Evolutionary conservation across 53 echinoderm and acorn worm genomes (phyloP), one percentile per base, ranked within the genome.

Genomic region (Echinometra lucunter): DNA sequence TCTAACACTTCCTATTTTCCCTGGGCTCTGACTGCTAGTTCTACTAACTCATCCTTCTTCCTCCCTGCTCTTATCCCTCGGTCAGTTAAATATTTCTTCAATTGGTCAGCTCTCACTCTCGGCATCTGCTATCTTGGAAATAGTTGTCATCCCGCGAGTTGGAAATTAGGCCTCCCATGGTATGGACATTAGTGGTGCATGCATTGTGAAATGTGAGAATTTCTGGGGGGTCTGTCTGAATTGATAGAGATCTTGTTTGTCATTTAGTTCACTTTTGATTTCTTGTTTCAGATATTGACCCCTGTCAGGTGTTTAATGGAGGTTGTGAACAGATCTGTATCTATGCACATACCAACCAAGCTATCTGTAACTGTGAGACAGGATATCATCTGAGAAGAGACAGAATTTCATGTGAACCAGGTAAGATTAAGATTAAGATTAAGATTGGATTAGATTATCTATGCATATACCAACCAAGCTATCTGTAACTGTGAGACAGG

Each of bases 301-400:
- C 97, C 0, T 98, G 98, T 53, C 66, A 88, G 0, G 96, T 98
- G 19, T 96, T 97, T 91, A 98, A 98, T 67, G 98, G 98, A 1
- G 95, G 95, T 0, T 98, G 98, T 85, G 97, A 98, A 8, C 98
- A 98, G 92, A 96, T 96, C 38, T 98, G 98, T 95, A 88, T 95
- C 35, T 57, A 94, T 28, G 96, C 96, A 69, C 96, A 96, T 34
- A 89, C 95, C 13, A 98, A 98, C 78, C 96, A 98, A 88, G 98
- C 95, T 4, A 93, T 96, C 63, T 98, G 98, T 55, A 92, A 88
- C 49, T 98, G 97, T 92, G 93, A 94, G 13, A 82, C 92, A 34
- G 98, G 98, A 1, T 96, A 97, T 93, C 37, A 94, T 87, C 96
- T 96, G 4, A 70, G 93, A 19, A 57, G 45, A 66, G 98, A 98